A percentile compares a stretch with the other conserved stretches of the same genome.
phyloP scores from a whole-genome alignment of 2,888 invertebrate species.

The Rhodophaea formosa region DNA sequence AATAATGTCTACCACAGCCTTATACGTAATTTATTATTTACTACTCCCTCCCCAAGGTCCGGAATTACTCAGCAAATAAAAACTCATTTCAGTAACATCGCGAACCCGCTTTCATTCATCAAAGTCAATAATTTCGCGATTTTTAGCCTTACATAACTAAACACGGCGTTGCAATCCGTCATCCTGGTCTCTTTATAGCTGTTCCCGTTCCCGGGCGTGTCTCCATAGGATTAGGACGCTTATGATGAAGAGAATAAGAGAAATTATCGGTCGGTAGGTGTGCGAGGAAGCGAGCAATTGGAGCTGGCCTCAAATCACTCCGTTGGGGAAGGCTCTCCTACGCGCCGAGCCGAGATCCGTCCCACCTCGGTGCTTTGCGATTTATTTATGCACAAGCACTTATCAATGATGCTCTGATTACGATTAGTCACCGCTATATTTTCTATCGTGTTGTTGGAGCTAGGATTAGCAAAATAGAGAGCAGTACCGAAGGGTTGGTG shows the following conservation, averaged over 20 bases:
- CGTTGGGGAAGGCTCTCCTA: constrained; percentile 72
- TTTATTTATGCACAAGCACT: constrained; percentile 24
- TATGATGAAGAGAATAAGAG: constrained; percentile 56
- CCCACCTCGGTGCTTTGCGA: constrained; percentile 40
- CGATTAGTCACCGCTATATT: neutral
- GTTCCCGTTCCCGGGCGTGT: constrained; percentile 52
- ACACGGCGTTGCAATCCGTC: constrained; percentile 46
- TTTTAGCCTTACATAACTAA: constrained; percentile 31
- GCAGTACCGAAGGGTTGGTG: too few species aligned
- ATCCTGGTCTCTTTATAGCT: constrained; percentile 50
- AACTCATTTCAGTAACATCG: constrained; percentile 23
- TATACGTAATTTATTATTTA: constrained; percentile 28
- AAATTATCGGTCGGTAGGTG: constrained; percentile 53
- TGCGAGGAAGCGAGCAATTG: constrained; percentile 76
- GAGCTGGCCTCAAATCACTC: constrained; percentile 76
- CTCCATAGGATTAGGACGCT: constrained; percentile 52
- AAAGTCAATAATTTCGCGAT: constrained; percentile 27
- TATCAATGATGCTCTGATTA: constrained; percentile 13
- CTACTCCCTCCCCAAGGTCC: constrained; percentile 26
- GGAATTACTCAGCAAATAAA: constrained; percentile 33
- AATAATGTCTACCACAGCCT: constrained; percentile 23
- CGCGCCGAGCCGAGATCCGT: constrained; percentile 54
- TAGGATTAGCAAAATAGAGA: too few species aligned
- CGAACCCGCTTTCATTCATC: constrained; percentile 22
- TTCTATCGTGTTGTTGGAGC: too few species aligned